Evolutionary conservation across 2,888 invertebrate species (phyloP).

Genomic region (Merodon equestris): DNA sequence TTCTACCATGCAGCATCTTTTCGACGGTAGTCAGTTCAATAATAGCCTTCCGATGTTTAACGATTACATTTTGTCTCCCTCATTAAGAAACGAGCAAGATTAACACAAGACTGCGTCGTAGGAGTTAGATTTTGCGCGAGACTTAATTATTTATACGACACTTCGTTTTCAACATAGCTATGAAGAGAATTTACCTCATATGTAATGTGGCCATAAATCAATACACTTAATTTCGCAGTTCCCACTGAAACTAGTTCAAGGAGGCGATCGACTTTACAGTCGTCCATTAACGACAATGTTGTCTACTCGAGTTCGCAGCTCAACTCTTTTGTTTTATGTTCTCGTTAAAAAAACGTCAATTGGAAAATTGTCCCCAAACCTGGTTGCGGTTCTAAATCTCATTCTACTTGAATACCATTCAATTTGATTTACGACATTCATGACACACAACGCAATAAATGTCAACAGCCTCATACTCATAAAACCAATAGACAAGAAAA

Average conservation of each 20-base stretch:
- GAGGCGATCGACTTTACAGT: background rate
- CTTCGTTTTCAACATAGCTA: too few relatives aligned
- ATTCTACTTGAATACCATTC: background rate
- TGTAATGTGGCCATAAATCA: constrained; percentile 2
- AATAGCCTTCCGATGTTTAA: too few relatives aligned
- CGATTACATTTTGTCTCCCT: too few relatives aligned
- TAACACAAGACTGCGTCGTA: too few relatives aligned
- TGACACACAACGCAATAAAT: constrained; percentile 30
- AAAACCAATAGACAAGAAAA: background rate
- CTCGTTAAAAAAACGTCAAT: background rate
- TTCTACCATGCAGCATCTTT: too few relatives aligned
- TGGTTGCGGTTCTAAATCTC: background rate
- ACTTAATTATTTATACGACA: too few relatives aligned
- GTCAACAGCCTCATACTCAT: constrained; percentile 23
- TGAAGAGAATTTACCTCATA: too few relatives aligned
- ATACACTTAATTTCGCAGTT: background rate
- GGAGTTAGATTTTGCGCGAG: too few relatives aligned
- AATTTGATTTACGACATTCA: constrained; percentile 22
- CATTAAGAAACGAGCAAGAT: too few relatives aligned
- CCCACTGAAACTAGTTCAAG: background rate
- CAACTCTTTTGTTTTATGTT: constrained; percentile 50
- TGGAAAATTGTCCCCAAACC: background rate
- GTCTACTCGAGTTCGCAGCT: constrained; percentile 21
- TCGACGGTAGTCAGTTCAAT: too few relatives aligned
- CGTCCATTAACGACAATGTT: constrained; percentile 8